These are phyloP conservation scores for Arctocebus calabarensis DNA, from an alignment of 2,797 vertebrate species.

Conservation along the genomic window DNA sequence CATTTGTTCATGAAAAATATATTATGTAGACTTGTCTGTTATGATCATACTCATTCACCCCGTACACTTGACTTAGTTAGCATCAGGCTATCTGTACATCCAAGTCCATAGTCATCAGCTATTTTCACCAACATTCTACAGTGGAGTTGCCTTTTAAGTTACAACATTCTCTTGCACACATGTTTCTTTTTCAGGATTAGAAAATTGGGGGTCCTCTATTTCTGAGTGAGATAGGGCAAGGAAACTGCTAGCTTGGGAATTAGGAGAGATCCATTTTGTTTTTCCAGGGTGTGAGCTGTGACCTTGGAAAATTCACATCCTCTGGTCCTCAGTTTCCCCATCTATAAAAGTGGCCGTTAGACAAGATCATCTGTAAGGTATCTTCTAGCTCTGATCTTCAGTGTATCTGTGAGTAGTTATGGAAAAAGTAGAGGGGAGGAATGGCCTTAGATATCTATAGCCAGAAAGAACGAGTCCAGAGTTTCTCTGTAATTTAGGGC, in stretches of 20 bases:
- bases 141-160: background rate
- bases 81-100: background rate
- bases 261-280: background rate
- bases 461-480: background rate
- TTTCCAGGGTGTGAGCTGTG: background rate
- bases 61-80: background rate
- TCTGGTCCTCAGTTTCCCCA: background rate
- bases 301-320: background rate
- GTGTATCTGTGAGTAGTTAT: background rate
- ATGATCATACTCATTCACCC: background rate
- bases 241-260: background rate
- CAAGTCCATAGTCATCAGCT: background rate
- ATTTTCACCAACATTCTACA: background rate
- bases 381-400: background rate
- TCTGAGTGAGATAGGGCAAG: background rate
- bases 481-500: background rate
- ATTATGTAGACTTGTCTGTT: slow-evolving; percentile 30
- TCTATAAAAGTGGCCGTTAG: background rate
- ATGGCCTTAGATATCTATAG: background rate
- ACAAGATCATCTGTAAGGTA: background rate
- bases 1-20: slow-evolving; percentile 63
- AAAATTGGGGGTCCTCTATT: background rate
- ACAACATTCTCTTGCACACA: background rate
- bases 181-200: background rate
- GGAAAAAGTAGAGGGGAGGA: background rate